A percentile compares a stretch with the other conserved stretches of the same genome.
These are phyloP conservation scores for Drosophila borealis DNA, from an alignment of 2,888 invertebrate genomes.

Conservation along the genomic window DNA sequence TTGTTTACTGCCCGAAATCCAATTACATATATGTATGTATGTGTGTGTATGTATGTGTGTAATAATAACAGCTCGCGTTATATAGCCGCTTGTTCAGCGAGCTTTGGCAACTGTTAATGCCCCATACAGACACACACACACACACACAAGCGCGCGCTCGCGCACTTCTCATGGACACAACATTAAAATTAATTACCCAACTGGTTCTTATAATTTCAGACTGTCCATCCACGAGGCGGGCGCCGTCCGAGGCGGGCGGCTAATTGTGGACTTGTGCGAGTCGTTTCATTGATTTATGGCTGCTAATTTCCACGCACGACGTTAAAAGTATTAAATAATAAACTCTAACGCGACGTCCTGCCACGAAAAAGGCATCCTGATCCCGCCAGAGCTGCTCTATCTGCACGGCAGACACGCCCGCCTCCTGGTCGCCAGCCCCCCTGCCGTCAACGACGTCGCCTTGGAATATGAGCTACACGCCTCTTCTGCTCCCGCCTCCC, in stretches of 20 bases:
- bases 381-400: constrained; percentile 28
- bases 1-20: constrained; percentile 1
- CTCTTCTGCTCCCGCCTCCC: not conserved
- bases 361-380: constrained; percentile 51
- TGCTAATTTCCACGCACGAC: constrained; percentile 75
- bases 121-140: not conserved
- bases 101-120: constrained; percentile 30
- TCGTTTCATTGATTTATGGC: constrained; percentile 78
- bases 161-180: constrained; percentile 30
- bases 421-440: not conserved
- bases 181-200: constrained; percentile 68
- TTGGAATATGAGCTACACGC: constrained; percentile 61
- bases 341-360: constrained; percentile 66
- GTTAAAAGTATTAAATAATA: constrained; percentile 76
- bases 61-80: constrained; percentile 13
- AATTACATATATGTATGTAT: not conserved
- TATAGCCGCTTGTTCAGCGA: constrained; percentile 14
- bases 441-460: constrained; percentile 54
- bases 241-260: constrained; percentile 42
- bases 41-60: too few species aligned
- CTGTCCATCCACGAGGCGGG: constrained; percentile 23
- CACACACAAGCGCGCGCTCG: not conserved
- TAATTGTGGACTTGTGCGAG: constrained; percentile 76
- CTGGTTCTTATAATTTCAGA: constrained; percentile 53
- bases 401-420: constrained; percentile 11